These are phyloP conservation scores for Mungos mungo DNA, from an alignment of 2,113 vertebrate species.

Conservation along the genomic window DNA sequence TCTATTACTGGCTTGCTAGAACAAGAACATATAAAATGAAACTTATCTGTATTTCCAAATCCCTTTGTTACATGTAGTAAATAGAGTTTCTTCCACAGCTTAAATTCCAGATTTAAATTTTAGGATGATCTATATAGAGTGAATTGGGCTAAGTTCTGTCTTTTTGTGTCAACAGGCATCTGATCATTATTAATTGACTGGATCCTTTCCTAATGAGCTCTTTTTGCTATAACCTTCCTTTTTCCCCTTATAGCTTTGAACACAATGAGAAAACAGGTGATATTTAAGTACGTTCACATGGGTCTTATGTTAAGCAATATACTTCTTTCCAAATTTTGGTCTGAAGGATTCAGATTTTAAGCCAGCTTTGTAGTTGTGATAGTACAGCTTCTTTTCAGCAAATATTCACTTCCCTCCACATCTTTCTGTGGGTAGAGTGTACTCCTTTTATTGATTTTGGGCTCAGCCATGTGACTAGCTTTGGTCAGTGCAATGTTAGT, in stretches of 20 bases:
- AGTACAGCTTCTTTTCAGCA: background rate
- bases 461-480: background rate
- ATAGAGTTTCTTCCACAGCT: background rate
- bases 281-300: background rate
- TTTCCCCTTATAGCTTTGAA: background rate
- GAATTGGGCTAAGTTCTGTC: background rate
- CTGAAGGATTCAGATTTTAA: background rate
- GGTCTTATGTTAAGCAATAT: background rate
- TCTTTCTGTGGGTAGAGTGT: background rate
- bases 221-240: background rate
- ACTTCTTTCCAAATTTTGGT: background rate
- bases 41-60: background rate
- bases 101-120: background rate
- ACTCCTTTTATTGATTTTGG: background rate
- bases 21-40: background rate
- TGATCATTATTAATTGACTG: background rate
- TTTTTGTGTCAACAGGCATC: background rate
- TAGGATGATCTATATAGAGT: background rate
- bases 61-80: background rate
- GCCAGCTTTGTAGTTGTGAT: background rate
- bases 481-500: background rate
- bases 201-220: background rate
- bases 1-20: background rate
- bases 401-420: background rate
- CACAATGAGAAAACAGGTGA: background rate